These are phyloP conservation scores for Leptobrachium ailaonicum DNA, from an alignment of 2,113 vertebrate species.

Conservation along the genomic window DNA sequence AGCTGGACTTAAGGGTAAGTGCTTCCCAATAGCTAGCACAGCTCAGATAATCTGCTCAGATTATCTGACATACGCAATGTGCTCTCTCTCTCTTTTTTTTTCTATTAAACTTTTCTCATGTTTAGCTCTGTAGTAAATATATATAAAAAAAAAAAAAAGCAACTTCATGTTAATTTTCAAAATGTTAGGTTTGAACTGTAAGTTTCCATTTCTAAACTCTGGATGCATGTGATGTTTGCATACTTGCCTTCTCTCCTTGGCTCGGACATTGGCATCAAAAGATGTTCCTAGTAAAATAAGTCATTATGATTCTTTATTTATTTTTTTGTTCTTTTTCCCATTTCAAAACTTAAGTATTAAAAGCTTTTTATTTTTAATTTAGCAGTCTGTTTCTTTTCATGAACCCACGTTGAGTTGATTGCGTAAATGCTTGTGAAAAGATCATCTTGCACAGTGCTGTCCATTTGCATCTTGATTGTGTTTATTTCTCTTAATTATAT, in stretches of 20 bases:
- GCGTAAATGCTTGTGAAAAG: slow-evolving; percentile 77
- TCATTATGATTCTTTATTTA: slow-evolving; percentile 56
- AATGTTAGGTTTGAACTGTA: slow-evolving; percentile 85
- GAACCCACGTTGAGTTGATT: slow-evolving; percentile 74
- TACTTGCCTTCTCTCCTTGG: slow-evolving; percentile 99
- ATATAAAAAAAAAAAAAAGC: slow-evolving; percentile 45
- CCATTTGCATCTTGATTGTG: slow-evolving; percentile 50
- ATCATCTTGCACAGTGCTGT: slow-evolving; percentile 74
- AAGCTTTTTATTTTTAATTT: slow-evolving; percentile 66
- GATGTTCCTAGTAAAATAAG: slow-evolving; percentile 89
- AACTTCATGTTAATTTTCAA: slow-evolving; percentile 84
- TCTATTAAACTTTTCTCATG: slow-evolving; percentile 89
- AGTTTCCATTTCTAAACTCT: slow-evolving; percentile 91
- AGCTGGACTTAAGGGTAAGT: slow-evolving; percentile 99
- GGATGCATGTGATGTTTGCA: slow-evolving; percentile 97
- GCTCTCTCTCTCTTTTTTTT: slow-evolving; percentile 72
- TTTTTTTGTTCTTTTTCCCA: slow-evolving; percentile 55
- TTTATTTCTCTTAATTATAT: slow-evolving; percentile 41
- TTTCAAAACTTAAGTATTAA: slow-evolving; percentile 71
- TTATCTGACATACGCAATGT: slow-evolving; percentile 98
- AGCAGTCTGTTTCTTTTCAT: slow-evolving; percentile 69
- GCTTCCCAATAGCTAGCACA: slow-evolving; percentile 95
- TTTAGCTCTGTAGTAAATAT: slow-evolving; percentile 88
- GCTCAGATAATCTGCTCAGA: slow-evolving; percentile 99
- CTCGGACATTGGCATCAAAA: slow-evolving; percentile 85